Evolutionary conservation across 2,888 invertebrate species (phyloP).

Genomic region (Meiosimyza platycephala): DNA sequence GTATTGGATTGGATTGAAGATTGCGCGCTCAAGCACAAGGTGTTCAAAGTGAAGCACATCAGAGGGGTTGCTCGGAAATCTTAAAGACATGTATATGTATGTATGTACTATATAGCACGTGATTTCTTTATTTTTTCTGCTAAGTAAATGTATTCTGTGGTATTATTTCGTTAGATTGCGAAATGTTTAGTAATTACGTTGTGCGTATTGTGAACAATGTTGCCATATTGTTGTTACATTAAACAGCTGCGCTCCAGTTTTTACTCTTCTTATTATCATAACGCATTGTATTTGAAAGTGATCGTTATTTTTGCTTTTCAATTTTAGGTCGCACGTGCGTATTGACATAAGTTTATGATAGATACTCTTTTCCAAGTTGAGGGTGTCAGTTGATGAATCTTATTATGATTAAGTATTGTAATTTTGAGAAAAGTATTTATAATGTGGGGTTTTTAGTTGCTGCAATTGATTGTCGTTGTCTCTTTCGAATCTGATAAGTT

Average conservation of each 20-base stretch:
- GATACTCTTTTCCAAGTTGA: neutral
- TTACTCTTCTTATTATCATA: neutral
- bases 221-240: conserved; percentile 24
- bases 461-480: no score
- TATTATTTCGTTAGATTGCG: conserved; percentile 31
- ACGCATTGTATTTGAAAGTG: no score
- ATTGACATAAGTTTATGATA: conserved; percentile 29
- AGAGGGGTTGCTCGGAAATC: neutral
- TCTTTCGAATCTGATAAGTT: no score
- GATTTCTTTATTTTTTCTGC: neutral
- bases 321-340: conserved; percentile 32
- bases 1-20: neutral
- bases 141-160: neutral
- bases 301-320: no score
- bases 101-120: conserved; percentile 11
- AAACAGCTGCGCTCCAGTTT: conserved; percentile 20
- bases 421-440: no score
- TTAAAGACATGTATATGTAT: neutral
- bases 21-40: conserved; percentile 22
- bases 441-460: no score
- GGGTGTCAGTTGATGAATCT: neutral
- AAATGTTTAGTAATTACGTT: conserved; percentile 23
- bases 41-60: neutral
- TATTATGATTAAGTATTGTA: no score
- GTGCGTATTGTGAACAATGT: conserved; percentile 13